These are phyloP conservation scores for Amphipyra tragopoginis DNA, from an alignment of 2,888 invertebrate species.

Conservation along the genomic window DNA sequence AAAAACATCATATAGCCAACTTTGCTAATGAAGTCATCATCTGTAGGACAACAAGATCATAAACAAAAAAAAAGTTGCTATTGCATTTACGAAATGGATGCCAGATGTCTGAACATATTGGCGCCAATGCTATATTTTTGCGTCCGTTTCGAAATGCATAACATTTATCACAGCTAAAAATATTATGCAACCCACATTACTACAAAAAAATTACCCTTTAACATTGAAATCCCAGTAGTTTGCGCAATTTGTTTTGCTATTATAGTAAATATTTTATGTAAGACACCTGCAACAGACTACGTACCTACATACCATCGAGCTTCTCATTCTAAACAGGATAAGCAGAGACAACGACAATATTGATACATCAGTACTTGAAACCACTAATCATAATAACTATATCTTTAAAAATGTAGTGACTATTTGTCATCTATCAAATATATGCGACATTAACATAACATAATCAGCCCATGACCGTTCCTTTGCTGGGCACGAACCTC, in stretches of 20 bases:
- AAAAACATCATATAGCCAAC: too few species aligned
- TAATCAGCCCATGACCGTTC: too few species aligned
- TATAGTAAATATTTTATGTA: not conserved
- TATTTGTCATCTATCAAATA: too few species aligned
- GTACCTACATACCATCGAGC: not conserved
- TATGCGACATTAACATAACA: too few species aligned
- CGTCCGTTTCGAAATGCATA: conserved; percentile 18
- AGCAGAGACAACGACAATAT: not conserved
- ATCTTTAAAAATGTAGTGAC: too few species aligned
- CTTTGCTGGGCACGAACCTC: too few species aligned
- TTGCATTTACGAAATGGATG: not conserved
- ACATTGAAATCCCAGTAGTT: conserved; percentile 39
- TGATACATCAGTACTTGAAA: not conserved
- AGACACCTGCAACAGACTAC: too few species aligned
- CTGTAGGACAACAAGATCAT: too few species aligned
- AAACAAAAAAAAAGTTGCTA: too few species aligned
- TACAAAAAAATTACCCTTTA: conserved; percentile 36
- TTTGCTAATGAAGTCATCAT: too few species aligned
- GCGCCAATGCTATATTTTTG: conserved; percentile 14
- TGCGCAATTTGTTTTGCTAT: conserved; percentile 18
- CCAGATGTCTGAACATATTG: not conserved
- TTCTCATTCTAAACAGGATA: not conserved
- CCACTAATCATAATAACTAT: not conserved
- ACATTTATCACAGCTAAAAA: conserved; percentile 24
- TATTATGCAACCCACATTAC: conserved; percentile 16